phyloP scores from a whole-genome alignment of 1,140 invertebrate species.

The Polypedilum vanderplanki region DNA sequence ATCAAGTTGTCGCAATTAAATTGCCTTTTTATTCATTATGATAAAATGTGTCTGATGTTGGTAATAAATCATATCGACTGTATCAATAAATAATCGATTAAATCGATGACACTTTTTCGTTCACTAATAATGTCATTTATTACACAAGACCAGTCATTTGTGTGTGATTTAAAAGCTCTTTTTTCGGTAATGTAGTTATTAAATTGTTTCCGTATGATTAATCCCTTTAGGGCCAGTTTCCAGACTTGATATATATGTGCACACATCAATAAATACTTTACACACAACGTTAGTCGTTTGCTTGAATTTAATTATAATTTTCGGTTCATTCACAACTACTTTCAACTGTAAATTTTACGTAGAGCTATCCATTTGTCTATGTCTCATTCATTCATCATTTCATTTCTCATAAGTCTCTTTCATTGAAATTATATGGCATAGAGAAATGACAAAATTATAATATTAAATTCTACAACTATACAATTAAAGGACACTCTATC shows the following conservation, averaged over 20 bases:
- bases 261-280: background rate
- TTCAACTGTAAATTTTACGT: too few species aligned
- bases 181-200: constrained; percentile 3
- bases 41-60: background rate
- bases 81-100: background rate
- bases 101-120: constrained; percentile 1
- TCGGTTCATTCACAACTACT: background rate
- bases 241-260: background rate
- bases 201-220: constrained; percentile 14
- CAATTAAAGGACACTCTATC: constrained; percentile 11
- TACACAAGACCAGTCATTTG: constrained; percentile 11
- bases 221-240: background rate
- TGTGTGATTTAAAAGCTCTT: background rate
- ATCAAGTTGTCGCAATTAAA: too few species aligned
- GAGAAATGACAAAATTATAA: constrained; percentile 21
- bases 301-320: background rate
- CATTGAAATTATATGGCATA: constrained; percentile 2
- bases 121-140: constrained; percentile 19
- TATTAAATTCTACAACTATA: constrained; percentile 25
- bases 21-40: too few species aligned
- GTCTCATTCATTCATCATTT: too few species aligned
- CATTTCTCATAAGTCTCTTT: too few species aligned
- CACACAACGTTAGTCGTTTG: background rate
- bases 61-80: background rate
- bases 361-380: too few species aligned